A percentile compares a stretch with the other conserved stretches of the same genome.
Evolutionary conservation across 2,888 invertebrate species (phyloP).

Genomic region (Acleris laterana): DNA sequence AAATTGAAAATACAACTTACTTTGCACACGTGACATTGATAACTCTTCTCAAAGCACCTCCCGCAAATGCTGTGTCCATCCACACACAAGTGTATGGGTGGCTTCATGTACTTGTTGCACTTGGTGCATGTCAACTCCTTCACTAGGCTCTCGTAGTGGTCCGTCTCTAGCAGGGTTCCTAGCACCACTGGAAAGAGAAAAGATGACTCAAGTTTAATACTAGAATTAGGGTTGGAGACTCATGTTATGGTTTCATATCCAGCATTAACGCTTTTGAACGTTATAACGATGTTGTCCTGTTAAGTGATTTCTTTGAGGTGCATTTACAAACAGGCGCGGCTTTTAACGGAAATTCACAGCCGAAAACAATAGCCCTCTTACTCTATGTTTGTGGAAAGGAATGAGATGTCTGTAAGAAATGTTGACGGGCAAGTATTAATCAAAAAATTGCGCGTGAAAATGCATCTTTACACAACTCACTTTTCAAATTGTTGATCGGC

Average conservation of each 20-base stretch:
- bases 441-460: no score
- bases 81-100: conserved; percentile 77
- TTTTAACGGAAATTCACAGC: no score
- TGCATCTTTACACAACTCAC: no score
- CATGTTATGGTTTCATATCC: neutral
- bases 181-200: conserved; percentile 64
- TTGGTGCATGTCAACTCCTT: conserved; percentile 77
- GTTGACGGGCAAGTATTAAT: no score
- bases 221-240: neutral
- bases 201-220: neutral
- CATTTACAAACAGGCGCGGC: no score
- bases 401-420: no score
- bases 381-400: no score
- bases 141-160: conserved; percentile 78
- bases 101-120: conserved; percentile 77
- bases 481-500: no score
- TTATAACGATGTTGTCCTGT: no score
- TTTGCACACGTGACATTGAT: conserved; percentile 74
- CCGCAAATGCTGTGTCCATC: conserved; percentile 80
- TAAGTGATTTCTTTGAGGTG: no score
- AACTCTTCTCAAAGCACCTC: conserved; percentile 69
- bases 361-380: no score
- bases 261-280: no score
- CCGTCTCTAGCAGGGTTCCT: conserved; percentile 74
- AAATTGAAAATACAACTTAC: conserved; percentile 45